These are phyloP conservation scores for Typhlomys cinereus DNA, from an alignment of 2,113 vertebrate genomes.

Conservation along the genomic window DNA sequence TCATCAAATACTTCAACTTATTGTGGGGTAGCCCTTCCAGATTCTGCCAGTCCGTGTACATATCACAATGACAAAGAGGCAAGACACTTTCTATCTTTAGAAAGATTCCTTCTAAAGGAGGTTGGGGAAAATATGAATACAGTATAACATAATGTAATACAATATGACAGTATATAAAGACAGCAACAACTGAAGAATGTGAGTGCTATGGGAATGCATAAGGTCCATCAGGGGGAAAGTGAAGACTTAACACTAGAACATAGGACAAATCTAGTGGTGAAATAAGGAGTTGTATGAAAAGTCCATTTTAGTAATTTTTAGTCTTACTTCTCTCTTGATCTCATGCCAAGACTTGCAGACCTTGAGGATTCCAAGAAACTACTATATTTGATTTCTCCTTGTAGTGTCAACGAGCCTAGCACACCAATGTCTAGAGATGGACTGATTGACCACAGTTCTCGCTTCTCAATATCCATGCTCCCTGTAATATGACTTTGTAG, in stretches of 20 bases:
- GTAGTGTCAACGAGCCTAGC: background rate
- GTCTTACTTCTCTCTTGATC: background rate
- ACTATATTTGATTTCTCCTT: background rate
- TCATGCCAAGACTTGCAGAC: background rate
- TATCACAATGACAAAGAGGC: background rate
- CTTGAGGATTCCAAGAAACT: background rate
- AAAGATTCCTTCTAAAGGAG: background rate
- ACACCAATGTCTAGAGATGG: background rate
- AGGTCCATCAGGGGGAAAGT: background rate
- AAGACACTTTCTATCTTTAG: background rate
- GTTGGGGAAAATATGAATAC: background rate
- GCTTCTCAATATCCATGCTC: background rate
- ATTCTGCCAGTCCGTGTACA: background rate
- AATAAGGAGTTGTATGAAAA: background rate
- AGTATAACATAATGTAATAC: background rate
- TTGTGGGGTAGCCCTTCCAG: fast-evolving
- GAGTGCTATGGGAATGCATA: background rate
- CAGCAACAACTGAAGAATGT: background rate
- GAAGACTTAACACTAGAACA: background rate
- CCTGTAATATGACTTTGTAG: background rate
- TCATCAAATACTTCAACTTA: background rate
- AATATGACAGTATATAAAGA: background rate
- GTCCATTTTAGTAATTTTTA: background rate
- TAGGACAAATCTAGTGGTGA: background rate
- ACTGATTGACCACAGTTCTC: background rate